Conservation (phyloP, 1,140 invertebrate species). For the Drosophila burlai region DNA sequence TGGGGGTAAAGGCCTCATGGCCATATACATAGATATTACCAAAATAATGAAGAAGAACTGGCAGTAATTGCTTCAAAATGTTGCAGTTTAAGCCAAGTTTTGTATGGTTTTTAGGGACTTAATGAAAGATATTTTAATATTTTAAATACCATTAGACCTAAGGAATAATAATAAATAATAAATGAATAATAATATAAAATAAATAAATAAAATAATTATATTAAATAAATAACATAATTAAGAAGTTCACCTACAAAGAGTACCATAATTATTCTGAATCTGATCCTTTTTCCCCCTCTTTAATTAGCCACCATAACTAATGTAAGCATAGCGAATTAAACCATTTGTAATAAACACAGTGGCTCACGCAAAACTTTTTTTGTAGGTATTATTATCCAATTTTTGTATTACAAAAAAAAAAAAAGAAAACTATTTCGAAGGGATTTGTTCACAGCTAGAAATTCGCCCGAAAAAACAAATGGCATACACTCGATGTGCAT, state of each 20-base stretch:
- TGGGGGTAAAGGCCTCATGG: neutral
- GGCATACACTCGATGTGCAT: conserved; percentile 28
- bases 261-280: neutral
- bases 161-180: neutral
- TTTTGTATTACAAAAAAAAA: conserved; percentile 23
- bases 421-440: conserved; percentile 20
- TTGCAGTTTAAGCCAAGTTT: neutral
- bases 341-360: conserved; percentile 2
- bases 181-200: no score
- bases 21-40: conserved; percentile 21
- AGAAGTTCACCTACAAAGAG: neutral
- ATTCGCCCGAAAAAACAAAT: conserved; percentile 18
- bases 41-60: conserved; percentile 2
- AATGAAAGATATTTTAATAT: neutral
- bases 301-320: conserved; percentile 3
- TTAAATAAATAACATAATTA: neutral
- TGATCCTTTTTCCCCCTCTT: neutral
- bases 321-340: neutral
- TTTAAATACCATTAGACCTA: neutral
- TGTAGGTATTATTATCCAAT: conserved; percentile 27
- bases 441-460: conserved; percentile 4
- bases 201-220: neutral
- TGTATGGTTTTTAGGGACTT: neutral
- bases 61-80: neutral
- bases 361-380: conserved; percentile 19